phyloP scores from a whole-genome alignment of 1,140 invertebrate genomes.

The Leptoteleia sp. region DNA sequence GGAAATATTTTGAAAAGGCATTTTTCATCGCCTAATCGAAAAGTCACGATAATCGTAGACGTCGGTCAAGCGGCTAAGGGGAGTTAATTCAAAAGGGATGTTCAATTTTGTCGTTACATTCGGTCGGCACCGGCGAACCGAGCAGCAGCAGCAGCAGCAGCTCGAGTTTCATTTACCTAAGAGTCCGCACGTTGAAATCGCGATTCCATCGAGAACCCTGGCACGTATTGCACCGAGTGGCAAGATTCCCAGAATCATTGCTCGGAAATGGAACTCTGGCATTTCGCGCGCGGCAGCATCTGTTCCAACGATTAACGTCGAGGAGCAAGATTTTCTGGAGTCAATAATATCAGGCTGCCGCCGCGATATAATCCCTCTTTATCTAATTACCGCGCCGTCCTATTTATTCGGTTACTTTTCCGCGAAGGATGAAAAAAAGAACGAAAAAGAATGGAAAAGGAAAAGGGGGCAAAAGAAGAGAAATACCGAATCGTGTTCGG shows the following conservation, averaged over 20 bases:
- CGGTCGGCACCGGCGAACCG: constrained; percentile 7
- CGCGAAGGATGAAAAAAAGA: too few relatives aligned
- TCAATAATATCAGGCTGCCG: constrained; percentile 51
- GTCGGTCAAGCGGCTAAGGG: too few relatives aligned
- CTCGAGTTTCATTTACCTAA: constrained; percentile 55
- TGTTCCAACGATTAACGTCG: constrained; percentile 56
- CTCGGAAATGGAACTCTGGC: constrained; percentile 52
- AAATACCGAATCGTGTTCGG: constrained; percentile 22
- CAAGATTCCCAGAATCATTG: constrained; percentile 54
- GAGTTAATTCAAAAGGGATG: neutral
- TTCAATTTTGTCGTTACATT: constrained; percentile 34
- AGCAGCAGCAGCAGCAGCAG: too few relatives aligned
- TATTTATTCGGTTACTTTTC: constrained; percentile 31
- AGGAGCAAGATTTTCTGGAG: constrained; percentile 47
- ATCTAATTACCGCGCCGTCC: constrained; percentile 43
- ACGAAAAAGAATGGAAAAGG: too few relatives aligned
- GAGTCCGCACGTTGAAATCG: constrained; percentile 33
- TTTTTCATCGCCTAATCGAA: too few relatives aligned
- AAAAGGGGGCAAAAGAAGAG: too few relatives aligned
- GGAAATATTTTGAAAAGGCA: too few relatives aligned
- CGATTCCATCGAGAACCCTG: constrained; percentile 28
- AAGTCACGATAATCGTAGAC: too few relatives aligned
- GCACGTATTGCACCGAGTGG: constrained; percentile 49
- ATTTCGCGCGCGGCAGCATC: constrained; percentile 52
- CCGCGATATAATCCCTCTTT: constrained; percentile 38